phyloP scores from a whole-genome alignment of 2,113 vertebrate species.

The Burhinus bistriatus region DNA sequence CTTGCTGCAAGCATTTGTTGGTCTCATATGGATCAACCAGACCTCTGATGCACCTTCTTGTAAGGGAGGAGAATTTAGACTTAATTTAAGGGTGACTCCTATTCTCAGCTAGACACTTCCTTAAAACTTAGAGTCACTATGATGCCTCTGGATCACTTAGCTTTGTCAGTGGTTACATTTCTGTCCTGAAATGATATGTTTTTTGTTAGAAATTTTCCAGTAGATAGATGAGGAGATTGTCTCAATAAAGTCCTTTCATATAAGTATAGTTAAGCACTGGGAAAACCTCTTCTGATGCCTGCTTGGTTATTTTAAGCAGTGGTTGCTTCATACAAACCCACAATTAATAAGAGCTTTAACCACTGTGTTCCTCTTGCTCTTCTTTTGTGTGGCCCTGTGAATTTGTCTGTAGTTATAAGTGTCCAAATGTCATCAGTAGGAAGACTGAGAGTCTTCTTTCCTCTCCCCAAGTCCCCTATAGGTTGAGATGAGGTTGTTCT shows the following conservation, averaged over 20 bases:
- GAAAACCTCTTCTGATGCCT: background rate
- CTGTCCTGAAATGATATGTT: background rate
- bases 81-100: background rate
- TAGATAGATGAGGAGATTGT: background rate
- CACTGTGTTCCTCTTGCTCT: background rate
- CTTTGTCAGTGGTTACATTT: background rate
- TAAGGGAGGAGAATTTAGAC: background rate
- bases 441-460: background rate
- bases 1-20: background rate
- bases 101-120: background rate
- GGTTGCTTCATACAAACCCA: background rate
- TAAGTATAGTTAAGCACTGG: background rate
- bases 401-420: background rate
- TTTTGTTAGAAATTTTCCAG: background rate
- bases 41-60: background rate
- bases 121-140: background rate
- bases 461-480: background rate
- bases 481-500: background rate
- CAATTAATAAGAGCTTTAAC: background rate
- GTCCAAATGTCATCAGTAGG: background rate
- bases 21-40: background rate
- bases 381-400: background rate
- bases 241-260: background rate
- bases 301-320: background rate
- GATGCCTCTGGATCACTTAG: background rate